Base-by-base conservation (phyloP, 2,797 vertebrate species). In the Macrochelys suwanniensis region DNA sequence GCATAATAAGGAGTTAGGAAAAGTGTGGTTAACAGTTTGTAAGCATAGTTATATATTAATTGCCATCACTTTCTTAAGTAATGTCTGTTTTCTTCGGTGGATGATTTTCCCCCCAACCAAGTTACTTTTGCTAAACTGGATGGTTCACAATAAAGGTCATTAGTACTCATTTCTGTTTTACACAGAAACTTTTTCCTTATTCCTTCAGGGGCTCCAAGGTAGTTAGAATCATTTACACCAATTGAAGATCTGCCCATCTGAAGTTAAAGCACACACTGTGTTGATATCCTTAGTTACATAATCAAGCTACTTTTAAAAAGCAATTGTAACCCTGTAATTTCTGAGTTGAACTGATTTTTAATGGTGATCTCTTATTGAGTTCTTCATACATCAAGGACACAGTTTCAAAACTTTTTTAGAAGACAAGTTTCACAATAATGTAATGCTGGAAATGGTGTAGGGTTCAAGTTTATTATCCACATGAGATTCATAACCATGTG, bases 401-500 rank as follows among this genome's bases (percentile, higher is more conserved):
- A 94, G 33, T 85, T 74, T 84, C 89, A 93, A 97, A 98, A 95
- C 68, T 93, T 91, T 37, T 89, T 74, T 85, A 47, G 80, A 92
- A 76, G 50, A 94, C 31, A 82, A 68, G 4, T 87, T 95, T 97
- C 96, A 88, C 17, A 82, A 57, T 92, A 96, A 88, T 88, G 74
- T 89, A 92, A 81, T 42, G 90, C n/a, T 80, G 45, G 54, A 71
- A 80, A 47, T 0, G 0, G 23, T 79, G 5, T 53, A 93, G 71
- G 50, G 47, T 82, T 97, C 93, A 93, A 85, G 85, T 96, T 97
- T 96, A 96, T 92, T 91, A 96, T 56, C 74, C 95, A 90, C 84
- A 83, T 76, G 92, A 90, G 93, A 94, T 65, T 77, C 76, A 90
- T 94, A 96, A 96, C 19, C 84, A n/a, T 89, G 49, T 56, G 77